phyloP scores from a whole-genome alignment of 2,113 vertebrate species.

The Podiceps cristatus region DNA sequence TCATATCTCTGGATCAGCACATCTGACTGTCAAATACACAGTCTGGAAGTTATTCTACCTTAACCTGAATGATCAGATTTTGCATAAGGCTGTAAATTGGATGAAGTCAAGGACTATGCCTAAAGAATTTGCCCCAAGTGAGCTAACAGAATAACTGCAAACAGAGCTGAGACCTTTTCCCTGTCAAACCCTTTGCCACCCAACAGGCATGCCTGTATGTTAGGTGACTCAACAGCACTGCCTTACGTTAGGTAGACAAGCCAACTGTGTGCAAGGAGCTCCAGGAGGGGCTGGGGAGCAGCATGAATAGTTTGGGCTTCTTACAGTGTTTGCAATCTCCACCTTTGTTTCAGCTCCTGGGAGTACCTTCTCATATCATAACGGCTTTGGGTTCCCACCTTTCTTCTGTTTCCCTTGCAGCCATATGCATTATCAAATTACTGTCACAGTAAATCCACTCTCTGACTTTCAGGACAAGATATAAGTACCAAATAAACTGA shows the following conservation, averaged over 20 bases:
- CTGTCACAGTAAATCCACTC: neutral
- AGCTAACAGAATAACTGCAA: neutral
- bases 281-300: neutral
- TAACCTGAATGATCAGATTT: neutral
- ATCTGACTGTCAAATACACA: neutral
- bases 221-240: neutral
- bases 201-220: neutral
- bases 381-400: neutral
- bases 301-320: neutral
- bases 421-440: neutral
- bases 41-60: neutral
- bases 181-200: neutral
- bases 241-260: neutral
- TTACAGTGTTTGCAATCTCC: neutral
- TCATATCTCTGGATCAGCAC: neutral
- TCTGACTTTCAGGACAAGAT: neutral
- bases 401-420: neutral
- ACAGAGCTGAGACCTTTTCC: neutral
- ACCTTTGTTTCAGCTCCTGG: neutral
- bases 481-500: neutral
- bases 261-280: neutral
- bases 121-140: neutral
- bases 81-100: neutral
- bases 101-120: neutral
- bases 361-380: neutral